A percentile compares a stretch with the other conserved stretches of the same genome.
These are phyloP conservation scores for Euproctis similis DNA, from an alignment of 2,888 invertebrate species.

Conservation along the genomic window DNA sequence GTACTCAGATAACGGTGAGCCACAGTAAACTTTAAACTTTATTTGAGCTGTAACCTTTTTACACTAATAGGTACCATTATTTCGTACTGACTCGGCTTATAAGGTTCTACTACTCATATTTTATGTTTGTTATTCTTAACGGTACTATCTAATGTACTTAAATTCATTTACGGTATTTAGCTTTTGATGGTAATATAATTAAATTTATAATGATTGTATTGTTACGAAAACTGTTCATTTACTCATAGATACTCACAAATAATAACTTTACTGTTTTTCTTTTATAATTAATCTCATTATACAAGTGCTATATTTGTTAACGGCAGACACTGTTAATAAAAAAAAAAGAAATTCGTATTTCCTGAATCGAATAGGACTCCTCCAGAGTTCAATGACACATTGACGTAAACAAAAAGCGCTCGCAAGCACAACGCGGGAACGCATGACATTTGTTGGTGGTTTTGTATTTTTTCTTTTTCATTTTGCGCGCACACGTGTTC, in stretches of 20 bases:
- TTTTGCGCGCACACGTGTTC: slow-evolving; percentile 21
- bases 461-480: slow-evolving; percentile 9
- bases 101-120: slow-evolving; percentile 7
- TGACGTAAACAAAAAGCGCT: slow-evolving; percentile 10
- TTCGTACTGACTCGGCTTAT: slow-evolving; percentile 10
- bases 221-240: too few relatives aligned
- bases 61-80: too few relatives aligned
- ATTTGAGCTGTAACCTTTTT: slow-evolving; percentile 7
- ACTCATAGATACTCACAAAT: too few relatives aligned
- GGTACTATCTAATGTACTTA: slow-evolving; percentile 8
- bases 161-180: background rate
- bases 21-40: slow-evolving; percentile 4
- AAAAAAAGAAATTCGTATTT: too few relatives aligned
- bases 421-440: slow-evolving; percentile 3
- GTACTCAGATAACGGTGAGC: slow-evolving; percentile 2
- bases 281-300: too few relatives aligned
- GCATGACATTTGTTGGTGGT: slow-evolving; percentile 6
- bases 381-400: slow-evolving; percentile 17
- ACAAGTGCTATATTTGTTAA: too few relatives aligned
- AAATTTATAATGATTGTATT: too few relatives aligned
- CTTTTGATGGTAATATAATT: too few relatives aligned
- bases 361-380: too few relatives aligned
- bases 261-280: too few relatives aligned
- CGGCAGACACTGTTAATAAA: too few relatives aligned
- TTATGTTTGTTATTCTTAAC: slow-evolving; percentile 7